A percentile compares a stretch with the other conserved stretches of the same genome.
phyloP scores from a whole-genome alignment of 2,113 vertebrate genomes.

The Callospermophilus lateralis region DNA sequence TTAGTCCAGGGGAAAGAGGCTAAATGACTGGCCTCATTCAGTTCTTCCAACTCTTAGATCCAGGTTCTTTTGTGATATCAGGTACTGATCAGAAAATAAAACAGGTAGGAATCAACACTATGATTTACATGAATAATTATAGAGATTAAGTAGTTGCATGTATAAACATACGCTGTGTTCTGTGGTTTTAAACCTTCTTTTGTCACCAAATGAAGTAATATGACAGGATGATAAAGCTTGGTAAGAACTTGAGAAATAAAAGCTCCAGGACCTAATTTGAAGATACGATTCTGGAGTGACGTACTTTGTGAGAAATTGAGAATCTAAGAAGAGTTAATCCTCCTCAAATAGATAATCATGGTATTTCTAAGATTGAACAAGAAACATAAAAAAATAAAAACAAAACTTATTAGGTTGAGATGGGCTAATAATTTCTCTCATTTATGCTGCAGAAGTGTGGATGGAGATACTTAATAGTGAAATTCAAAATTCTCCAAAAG shows the following conservation, averaged over 20 bases:
- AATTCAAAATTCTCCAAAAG: neutral
- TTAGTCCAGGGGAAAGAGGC: neutral
- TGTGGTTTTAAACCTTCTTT: neutral
- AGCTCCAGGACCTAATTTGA: neutral
- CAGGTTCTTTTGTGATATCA: neutral
- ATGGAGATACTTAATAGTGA: neutral
- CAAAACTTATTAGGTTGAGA: neutral
- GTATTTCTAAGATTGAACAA: neutral
- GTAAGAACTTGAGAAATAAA: neutral
- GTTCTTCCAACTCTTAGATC: neutral
- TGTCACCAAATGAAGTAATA: neutral
- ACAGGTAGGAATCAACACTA: neutral
- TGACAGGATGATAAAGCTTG: neutral
- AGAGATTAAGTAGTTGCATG: neutral
- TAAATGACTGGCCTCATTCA: neutral
- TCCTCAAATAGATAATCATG: neutral
- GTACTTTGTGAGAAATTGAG: neutral
- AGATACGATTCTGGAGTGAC: neutral
- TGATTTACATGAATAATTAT: neutral
- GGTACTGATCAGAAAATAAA: neutral
- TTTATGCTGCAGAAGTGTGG: neutral
- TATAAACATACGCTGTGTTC: neutral
- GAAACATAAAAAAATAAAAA: conserved; percentile 18
- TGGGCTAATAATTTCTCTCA: neutral
- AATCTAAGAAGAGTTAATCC: neutral